Evolutionary conservation across 2,888 invertebrate species (phyloP).

Genomic region (Crepidodera aurea): DNA sequence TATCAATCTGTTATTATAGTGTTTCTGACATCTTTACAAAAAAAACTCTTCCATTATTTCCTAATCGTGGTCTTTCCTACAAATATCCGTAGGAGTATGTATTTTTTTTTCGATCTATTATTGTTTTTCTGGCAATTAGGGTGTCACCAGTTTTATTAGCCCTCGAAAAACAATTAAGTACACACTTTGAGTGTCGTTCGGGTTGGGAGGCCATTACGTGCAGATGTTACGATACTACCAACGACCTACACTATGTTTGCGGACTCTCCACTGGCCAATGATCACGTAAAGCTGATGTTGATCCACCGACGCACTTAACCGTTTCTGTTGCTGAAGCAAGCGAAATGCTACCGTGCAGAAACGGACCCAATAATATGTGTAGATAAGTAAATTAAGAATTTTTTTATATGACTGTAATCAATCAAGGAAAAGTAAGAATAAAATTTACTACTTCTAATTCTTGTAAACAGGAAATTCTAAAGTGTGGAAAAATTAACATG

Average conservation of each 20-base stretch:
- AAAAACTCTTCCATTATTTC: too few species aligned
- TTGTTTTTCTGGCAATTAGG: constrained; percentile 5
- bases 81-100: too few species aligned
- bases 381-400: too few species aligned
- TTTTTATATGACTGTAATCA: too few species aligned
- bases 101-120: neutral
- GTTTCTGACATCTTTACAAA: too few species aligned
- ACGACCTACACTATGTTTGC: constrained; percentile 10
- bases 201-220: constrained; percentile 14
- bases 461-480: too few species aligned
- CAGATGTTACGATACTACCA: constrained; percentile 21
- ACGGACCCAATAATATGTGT: too few species aligned
- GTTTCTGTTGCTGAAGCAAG: neutral
- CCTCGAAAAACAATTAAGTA: constrained; percentile 24
- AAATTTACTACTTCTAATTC: too few species aligned
- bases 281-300: constrained; percentile 13
- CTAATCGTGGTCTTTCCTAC: too few species aligned
- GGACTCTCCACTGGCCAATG: constrained; percentile 12
- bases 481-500: too few species aligned
- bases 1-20: too few species aligned
- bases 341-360: neutral
- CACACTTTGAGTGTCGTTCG: constrained; percentile 11
- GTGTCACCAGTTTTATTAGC: constrained; percentile 18
- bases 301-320: neutral
- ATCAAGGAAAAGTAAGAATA: too few species aligned